Evolutionary conservation across 2,113 vertebrate species (phyloP).

Genomic region (Paracyprichromis sp.): DNA sequence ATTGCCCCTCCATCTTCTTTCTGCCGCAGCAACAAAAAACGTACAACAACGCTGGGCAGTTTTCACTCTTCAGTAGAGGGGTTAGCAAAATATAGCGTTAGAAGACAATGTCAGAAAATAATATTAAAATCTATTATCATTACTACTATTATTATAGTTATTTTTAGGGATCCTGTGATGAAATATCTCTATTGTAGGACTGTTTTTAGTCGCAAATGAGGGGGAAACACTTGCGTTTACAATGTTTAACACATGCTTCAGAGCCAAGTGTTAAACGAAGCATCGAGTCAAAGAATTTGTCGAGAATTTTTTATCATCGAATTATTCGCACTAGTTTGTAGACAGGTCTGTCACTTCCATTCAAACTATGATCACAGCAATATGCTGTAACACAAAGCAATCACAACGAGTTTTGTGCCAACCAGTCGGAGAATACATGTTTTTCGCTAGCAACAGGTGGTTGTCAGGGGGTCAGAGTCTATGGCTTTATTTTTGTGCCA

Average conservation of each 20-base stretch:
- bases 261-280: not conserved
- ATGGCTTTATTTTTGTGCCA: not conserved
- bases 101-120: not conserved
- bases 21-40: not conserved
- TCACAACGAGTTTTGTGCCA: not conserved
- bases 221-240: not conserved
- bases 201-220: not conserved
- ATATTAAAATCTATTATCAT: not conserved
- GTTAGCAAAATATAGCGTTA: not conserved
- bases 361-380: not conserved
- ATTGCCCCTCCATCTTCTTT: not conserved
- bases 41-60: not conserved
- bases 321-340: not conserved
- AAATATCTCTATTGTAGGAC: not conserved
- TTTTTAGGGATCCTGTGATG: not conserved
- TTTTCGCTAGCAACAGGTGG: not conserved
- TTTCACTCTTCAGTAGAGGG: not conserved
- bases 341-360: not conserved
- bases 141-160: not conserved
- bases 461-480: not conserved
- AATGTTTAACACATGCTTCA: not conserved
- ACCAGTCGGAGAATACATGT: not conserved
- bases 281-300: not conserved
- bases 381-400: not conserved
- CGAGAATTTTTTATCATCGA: not conserved